Percentiles rank a stretch among this genome's conserved stretches.
These are phyloP conservation scores for Odontesthes bonariensis DNA, from an alignment of 2,113 vertebrate genomes.

Conservation along the genomic window DNA sequence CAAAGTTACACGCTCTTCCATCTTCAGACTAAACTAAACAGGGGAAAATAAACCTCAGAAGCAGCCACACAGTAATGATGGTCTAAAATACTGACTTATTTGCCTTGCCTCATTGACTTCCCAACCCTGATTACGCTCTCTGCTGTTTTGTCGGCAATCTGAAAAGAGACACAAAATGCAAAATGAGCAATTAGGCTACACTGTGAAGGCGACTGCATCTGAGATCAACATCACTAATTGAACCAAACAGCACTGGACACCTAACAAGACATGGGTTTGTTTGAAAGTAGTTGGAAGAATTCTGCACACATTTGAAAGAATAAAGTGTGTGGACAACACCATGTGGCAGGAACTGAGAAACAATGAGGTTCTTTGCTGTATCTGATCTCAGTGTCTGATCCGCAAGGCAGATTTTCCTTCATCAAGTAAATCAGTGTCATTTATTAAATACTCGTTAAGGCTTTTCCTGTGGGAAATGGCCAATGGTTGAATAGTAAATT, in stretches of 20 bases:
- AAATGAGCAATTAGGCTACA: slow-evolving; percentile 71
- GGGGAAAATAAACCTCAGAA: slow-evolving; percentile 26
- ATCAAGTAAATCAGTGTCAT: slow-evolving; percentile 70
- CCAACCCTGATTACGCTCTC: slow-evolving; percentile 56
- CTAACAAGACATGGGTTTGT: not conserved
- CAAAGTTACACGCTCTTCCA: slow-evolving; percentile 45
- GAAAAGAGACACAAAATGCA: slow-evolving; percentile 51
- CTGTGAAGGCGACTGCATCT: slow-evolving; percentile 41
- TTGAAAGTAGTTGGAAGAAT: not conserved
- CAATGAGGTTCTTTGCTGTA: slow-evolving; percentile 2
- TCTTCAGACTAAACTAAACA: slow-evolving; percentile 34
- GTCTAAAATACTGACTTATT: slow-evolving; percentile 38
- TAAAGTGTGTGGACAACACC: not conserved
- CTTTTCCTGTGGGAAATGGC: slow-evolving; percentile 72
- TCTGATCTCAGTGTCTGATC: slow-evolving; percentile 55
- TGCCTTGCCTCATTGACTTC: slow-evolving; percentile 30
- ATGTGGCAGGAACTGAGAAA: not conserved
- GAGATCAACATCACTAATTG: slow-evolving; percentile 20
- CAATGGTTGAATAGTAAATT: slow-evolving; percentile 64
- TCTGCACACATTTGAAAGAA: slow-evolving; percentile 3
- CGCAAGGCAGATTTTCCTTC: slow-evolving; percentile 54
- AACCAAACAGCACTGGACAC: slow-evolving; percentile 1
- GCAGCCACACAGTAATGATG: slow-evolving; percentile 39
- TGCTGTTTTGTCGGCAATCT: slow-evolving; percentile 37
- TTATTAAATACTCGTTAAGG: slow-evolving; percentile 78